Base-by-base conservation (phyloP, 2,797 vertebrate genomes). In the Heterohyrax brucei region DNA sequence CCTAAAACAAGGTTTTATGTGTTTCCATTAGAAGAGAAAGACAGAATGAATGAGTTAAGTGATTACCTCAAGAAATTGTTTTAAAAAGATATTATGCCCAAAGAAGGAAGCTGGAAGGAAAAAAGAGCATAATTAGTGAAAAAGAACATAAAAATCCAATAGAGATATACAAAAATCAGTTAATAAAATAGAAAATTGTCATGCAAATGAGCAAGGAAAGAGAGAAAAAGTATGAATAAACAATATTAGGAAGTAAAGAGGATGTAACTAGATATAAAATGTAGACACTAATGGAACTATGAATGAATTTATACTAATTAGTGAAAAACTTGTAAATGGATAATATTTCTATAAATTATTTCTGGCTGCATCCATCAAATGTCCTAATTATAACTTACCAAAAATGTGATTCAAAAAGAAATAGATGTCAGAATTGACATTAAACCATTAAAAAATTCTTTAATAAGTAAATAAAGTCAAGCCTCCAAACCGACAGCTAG, bases 351-450 rank as follows among this genome's bases (percentile, higher is more conserved):
- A 66, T 48, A 66, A 81, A 39, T 59, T 48, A 59, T n/a, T 95
- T 73, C 1, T 73, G 21, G 14, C 21, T 88, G n/a, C 48, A 26
- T 61, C 56, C 73, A 48, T 84, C 48, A 16, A 39, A 66, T 75
- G 73, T 73, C 87, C 76, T 61, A 28, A 44, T 22, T 87, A 64
- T 19, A 79, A 44, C 5, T 53, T 92, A 53, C 0, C 1, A 12
- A 8, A 80, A 84, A 50, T 87, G 10, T 96, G 59, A 26, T 73
- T 89, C 39, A 50, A 75, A 61, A 56, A 68, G 33, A 85, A 96
- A 75, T 14, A 44, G 22, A 87, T 61, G 39, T 10, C 68, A 68
- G 76, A 68, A 85, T 24, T 70, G 50, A 94, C 1, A 7, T 77
- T 91, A 50, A 62, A 70, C 13, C 62, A 56, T 64, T 88, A 70